Evolutionary conservation across 2,888 invertebrate species (phyloP), one percentile per base, ranked within the genome.

Genomic region (Luperina testacea): DNA sequence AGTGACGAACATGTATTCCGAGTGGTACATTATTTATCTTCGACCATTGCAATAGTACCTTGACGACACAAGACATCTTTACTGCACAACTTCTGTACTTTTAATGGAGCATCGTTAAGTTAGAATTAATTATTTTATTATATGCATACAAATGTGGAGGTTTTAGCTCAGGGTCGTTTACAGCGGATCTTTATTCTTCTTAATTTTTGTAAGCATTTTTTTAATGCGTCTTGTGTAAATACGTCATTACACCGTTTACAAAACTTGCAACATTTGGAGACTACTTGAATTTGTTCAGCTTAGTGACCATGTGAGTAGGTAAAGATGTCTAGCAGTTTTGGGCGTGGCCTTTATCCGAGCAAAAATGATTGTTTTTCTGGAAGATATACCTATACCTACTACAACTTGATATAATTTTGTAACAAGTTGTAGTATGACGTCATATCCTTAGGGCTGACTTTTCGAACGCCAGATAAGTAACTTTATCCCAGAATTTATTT

Each of bases 81-180:
- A 91, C 87, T 87, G 83, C 83, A 77, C 71, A 84, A 85, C 90
- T 90, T 90, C 89, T 90, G 91, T 89, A 88, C 88, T 86, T 87
- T 88, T 92, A 92, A 92, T 91, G 88, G 85, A 78, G 20, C 80
- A 78, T 90, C 90, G 90, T 92, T 92, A 92, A 90, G 80, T 84
- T 89, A 83, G 88, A 90, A 93, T 93, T 91, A 90, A 91, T 91
- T 91, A 90, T 90, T 88, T 88, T 88, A 89, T 88, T 88, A 89
- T 78, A 90, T 86, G 88, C 80, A 90, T 85, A 87, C 86, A 76
- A 77, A 72, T 77, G 86, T 82, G 87, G 82, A 72, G 73, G 82
- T 92, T 90, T 88, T 86, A 89, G 90, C 90, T 92, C 93, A 92
- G 80, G 93, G 93, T 83, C 92, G 88, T 84, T 91, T 76, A 78